Evolutionary conservation across 2,797 vertebrate genomes (phyloP), one percentile per base, ranked within the genome.

Genomic region (Pogoniulus pusillus): DNA sequence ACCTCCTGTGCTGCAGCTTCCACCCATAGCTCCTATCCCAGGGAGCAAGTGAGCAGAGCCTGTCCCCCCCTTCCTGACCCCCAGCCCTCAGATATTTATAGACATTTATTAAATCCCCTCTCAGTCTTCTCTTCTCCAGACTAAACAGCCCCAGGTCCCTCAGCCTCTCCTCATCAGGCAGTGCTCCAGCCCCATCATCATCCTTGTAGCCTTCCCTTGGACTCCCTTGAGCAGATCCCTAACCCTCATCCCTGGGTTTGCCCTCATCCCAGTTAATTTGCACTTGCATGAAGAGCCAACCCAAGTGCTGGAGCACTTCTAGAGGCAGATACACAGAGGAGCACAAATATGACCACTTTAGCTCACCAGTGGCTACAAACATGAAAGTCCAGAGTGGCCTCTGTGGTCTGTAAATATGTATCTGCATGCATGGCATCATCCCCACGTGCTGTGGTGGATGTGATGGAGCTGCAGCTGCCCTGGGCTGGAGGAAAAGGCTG

Each of bases 291-390:
- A 23, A 85, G 49, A 62, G 41, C 4, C 14, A 59, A 6, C 4
- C 19, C 47, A 14, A 27, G 10, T 14, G 27, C 10, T 20, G 37
- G 75, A 49, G 16, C 20, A 32, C 39, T 60, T 57, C 10, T 55
- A 73, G 49, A 43, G 41, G 7, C 22, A 79, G 16, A 47, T 23
- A 55, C 24, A 62, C 4, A 16, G 32, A 32, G 80, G 71, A 63
- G 30, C 7, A 57, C 59, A 69, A 81, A 93, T 87, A 87, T 41
- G 68, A 96, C 87, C 19, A 70, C 76, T 96, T 95, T 49, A 85
- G 93, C 86, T 84, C 23, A 93, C 59, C 74, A 93, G 87, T 79
- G 95, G 93, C 93, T 95, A 82, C 55, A 53, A 85, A 82, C 74
- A 30, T 57, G 63, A 37, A 49, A 82, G 53, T 54, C 93, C 49